Evolutionary conservation across 2,888 invertebrate genomes (phyloP), one percentile per base, ranked within the genome.

Genomic region (Zeuzera pyrina): DNA sequence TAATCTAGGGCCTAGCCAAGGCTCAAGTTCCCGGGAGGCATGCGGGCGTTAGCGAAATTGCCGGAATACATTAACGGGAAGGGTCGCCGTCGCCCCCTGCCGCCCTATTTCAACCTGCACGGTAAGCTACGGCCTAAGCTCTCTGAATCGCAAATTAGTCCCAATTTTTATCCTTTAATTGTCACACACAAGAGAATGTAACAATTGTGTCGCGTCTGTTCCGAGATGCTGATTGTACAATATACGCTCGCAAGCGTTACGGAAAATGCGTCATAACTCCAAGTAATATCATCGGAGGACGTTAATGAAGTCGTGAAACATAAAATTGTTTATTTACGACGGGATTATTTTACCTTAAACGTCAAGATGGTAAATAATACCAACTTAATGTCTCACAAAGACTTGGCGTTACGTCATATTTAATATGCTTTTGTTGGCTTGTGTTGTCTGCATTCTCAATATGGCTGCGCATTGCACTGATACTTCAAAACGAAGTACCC

Each of bases 31-130:
- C 57, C 55, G 47, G 52, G 56, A 48, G 54, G 44, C 36, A 32
- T 35, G 37, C 35, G 42, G 44, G 52, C 60, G 58, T 57, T 60
- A 51, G 67, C 53, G 57, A 67, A 73, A 78, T 73, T 72, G 63
- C 64, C 65, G 53, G 77, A 77, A 77, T 78, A 74, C 66, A 77
- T 78, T 74, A 76, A 60, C 52, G 53, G 47, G 49, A 54, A 62
- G 61, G 60, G 61, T 55, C 57, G 50, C 36, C 31, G 62, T 55
- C 56, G 52, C 35, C 31, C 19, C 29, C 14, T 26, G 15, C 45
- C 58, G 63, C 66, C 68, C 73, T 73, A 73, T 73, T 72, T 68
- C 70, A 66, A 74, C 60, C 57, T 57, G 63, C 56, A 53, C 51
- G 49, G 64, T 70, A 63, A 70, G 62, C 66, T 57, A 57, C 49